phyloP scores from a whole-genome alignment of 1,140 invertebrate species.

The Polypedilum pembai region DNA sequence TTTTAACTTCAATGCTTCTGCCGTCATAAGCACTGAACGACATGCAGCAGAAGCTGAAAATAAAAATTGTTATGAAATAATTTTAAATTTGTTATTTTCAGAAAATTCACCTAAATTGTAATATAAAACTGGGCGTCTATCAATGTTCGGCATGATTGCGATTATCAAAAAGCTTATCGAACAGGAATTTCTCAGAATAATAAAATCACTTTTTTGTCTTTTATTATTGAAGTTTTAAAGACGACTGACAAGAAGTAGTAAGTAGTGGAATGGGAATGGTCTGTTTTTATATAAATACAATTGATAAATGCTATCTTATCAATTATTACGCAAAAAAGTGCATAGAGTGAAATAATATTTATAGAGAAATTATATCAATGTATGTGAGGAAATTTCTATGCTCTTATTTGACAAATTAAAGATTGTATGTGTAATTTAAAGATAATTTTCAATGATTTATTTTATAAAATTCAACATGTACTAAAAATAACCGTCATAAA shows the following conservation, averaged over 20 bases:
- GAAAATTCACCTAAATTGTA: background rate
- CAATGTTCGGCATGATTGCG: background rate
- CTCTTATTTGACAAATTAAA: too few species aligned
- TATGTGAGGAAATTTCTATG: too few species aligned
- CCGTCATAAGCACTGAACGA: slow-evolving; percentile 51
- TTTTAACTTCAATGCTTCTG: slow-evolving; percentile 56
- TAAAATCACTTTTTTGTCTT: too few species aligned
- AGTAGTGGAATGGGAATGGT: background rate
- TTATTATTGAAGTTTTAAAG: too few species aligned
- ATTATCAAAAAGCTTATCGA: background rate
- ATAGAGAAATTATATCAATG: too few species aligned
- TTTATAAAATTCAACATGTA: too few species aligned
- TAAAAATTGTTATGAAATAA: background rate
- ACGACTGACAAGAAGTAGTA: background rate
- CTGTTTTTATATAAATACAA: background rate
- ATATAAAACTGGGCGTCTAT: background rate
- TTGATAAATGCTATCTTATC: background rate
- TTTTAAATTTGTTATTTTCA: background rate
- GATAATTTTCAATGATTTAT: too few species aligned
- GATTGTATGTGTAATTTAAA: too few species aligned
- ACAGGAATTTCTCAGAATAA: too few species aligned
- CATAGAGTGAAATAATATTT: too few species aligned
- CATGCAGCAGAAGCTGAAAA: slow-evolving; percentile 50
- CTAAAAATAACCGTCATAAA: too few species aligned
- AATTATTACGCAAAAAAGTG: background rate